Evolutionary conservation across 2,888 invertebrate species (phyloP).

Genomic region (Serrognathus titanus): DNA sequence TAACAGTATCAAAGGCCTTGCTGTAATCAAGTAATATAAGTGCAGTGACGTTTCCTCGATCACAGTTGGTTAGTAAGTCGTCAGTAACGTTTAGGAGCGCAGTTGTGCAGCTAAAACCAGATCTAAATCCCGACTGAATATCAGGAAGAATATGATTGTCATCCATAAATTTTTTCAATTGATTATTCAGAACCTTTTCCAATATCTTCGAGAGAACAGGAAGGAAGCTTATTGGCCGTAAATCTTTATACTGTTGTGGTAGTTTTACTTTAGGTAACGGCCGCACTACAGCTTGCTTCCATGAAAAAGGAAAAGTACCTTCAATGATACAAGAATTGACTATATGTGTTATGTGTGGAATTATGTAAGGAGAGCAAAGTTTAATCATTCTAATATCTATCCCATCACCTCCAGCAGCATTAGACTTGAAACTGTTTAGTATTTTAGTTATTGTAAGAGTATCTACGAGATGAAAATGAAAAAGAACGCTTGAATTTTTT

Average conservation of each 20-base stretch:
- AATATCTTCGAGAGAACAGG: slow-evolving; percentile 4
- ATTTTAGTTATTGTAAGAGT: background rate
- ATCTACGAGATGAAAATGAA: background rate
- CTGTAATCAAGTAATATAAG: background rate
- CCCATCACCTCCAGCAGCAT: background rate
- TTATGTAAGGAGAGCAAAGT: background rate
- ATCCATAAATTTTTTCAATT: background rate
- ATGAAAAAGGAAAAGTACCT: background rate
- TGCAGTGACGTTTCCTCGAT: background rate
- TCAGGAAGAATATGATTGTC: background rate
- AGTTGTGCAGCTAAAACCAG: background rate
- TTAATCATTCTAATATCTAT: background rate
- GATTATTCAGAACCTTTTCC: background rate
- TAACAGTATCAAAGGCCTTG: background rate
- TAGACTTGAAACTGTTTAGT: background rate
- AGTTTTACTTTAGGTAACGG: background rate
- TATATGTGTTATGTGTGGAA: background rate
- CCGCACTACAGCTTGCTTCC: background rate
- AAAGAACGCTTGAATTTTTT: too few relatives aligned
- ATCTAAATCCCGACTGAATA: background rate
- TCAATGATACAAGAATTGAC: background rate
- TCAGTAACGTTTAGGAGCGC: background rate
- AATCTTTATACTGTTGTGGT: background rate
- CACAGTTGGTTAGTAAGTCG: background rate
- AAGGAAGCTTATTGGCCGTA: slow-evolving; percentile 3